These are phyloP conservation scores for Burhinus bistriatus DNA, from an alignment of 2,113 vertebrate genomes.

Conservation along the genomic window DNA sequence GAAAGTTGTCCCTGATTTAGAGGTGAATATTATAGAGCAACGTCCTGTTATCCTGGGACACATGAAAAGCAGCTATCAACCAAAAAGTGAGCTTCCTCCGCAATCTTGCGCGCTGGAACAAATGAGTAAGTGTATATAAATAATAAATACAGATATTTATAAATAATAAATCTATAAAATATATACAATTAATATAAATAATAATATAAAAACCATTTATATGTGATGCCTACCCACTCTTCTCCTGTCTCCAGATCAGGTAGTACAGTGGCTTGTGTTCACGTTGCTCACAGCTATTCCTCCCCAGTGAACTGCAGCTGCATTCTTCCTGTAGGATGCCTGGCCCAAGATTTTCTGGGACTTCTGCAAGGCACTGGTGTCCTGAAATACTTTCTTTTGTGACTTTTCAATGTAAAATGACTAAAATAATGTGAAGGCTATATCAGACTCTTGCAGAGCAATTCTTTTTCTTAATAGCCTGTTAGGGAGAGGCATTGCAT, in stretches of 20 bases:
- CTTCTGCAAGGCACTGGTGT: not conserved
- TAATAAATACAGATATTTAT: not conserved
- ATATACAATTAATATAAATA: not conserved
- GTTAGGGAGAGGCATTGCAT: not conserved
- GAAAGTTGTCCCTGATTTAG: not conserved
- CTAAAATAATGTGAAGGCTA: not conserved
- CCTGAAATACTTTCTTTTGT: not conserved
- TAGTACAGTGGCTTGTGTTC: not conserved
- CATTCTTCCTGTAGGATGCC: not conserved
- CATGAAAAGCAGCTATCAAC: not conserved
- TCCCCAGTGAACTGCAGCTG: not conserved
- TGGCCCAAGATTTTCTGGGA: not conserved
- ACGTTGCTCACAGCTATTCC: not conserved
- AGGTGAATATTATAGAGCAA: not conserved
- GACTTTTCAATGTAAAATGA: not conserved
- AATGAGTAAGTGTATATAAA: not conserved
- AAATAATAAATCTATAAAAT: not conserved
- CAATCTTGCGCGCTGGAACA: not conserved
- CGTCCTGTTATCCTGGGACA: not conserved
- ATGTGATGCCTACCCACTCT: not conserved
- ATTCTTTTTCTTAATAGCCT: not conserved
- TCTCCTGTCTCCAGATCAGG: not conserved
- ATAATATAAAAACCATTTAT: fast-evolving
- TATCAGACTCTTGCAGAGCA: not conserved
- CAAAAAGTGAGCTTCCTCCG: not conserved